These are phyloP conservation scores for Macrophya annulata DNA, from an alignment of 2,888 invertebrate genomes.

Conservation along the genomic window DNA sequence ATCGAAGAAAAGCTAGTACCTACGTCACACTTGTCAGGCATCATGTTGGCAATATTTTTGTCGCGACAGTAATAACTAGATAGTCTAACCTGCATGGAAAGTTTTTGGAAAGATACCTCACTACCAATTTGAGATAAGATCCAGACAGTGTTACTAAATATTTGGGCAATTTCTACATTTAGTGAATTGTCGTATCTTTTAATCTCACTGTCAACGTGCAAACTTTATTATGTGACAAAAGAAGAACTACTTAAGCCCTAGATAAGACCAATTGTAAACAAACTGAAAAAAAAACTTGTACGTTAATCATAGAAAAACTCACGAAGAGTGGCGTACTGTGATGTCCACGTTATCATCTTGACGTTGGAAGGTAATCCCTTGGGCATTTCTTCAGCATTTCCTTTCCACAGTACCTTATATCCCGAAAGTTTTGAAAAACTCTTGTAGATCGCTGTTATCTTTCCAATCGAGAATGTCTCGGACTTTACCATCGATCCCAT, in stretches of 20 bases:
- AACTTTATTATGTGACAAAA: too few relatives aligned
- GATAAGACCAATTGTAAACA: too few relatives aligned
- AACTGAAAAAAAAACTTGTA: too few relatives aligned
- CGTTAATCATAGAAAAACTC: background rate
- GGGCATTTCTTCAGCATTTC: conserved; percentile 40
- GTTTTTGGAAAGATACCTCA: background rate
- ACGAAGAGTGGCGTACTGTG: conserved; percentile 24
- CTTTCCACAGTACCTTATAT: conserved; percentile 23
- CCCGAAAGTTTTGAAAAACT: background rate
- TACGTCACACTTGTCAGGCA: too few relatives aligned
- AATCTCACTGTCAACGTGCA: too few relatives aligned
- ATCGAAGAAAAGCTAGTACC: too few relatives aligned
- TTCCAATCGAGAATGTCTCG: conserved; percentile 69
- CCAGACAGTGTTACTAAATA: background rate
- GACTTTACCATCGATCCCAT: conserved; percentile 76
- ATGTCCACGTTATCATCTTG: conserved; percentile 7
- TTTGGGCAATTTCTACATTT: too few relatives aligned
- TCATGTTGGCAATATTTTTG: too few relatives aligned
- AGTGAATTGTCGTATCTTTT: too few relatives aligned
- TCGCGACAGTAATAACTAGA: too few relatives aligned
- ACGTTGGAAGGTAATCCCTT: conserved; percentile 37
- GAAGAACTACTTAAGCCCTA: too few relatives aligned
- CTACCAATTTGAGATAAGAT: too few relatives aligned
- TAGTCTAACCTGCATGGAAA: background rate
- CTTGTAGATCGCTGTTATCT: background rate